These are phyloP conservation scores for Stenoptilia bipunctidactyla DNA, from an alignment of 2,888 invertebrate species.

Conservation along the genomic window DNA sequence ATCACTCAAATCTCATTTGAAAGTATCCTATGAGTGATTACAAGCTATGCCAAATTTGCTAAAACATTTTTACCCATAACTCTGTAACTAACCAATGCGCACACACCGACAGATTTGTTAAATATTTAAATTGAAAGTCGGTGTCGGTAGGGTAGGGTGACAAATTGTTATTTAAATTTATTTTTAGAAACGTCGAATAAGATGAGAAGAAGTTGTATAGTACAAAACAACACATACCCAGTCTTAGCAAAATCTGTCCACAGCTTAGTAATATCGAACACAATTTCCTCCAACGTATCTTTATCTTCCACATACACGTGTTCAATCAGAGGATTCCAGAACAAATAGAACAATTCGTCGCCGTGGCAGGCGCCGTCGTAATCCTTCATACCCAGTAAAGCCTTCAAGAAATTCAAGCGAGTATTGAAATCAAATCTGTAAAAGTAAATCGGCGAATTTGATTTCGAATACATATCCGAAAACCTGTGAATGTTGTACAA, in stretches of 20 bases:
- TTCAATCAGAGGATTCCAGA: conserved; percentile 24
- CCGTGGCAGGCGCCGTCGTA: conserved; percentile 51
- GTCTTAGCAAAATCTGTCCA: background rate
- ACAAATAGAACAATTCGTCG: conserved; percentile 58
- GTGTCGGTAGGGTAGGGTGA: background rate
- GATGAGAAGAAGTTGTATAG: too few relatives aligned
- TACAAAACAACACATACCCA: background rate
- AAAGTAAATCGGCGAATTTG: conserved; percentile 26
- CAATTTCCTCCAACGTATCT: background rate
- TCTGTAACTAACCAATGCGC: too few relatives aligned
- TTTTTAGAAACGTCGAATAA: too few relatives aligned
- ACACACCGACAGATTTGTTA: too few relatives aligned
- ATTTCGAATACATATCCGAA: conserved; percentile 24
- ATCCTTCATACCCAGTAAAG: conserved; percentile 17
- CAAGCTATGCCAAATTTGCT: too few relatives aligned
- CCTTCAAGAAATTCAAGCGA: conserved; percentile 38
- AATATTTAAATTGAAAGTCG: too few relatives aligned
- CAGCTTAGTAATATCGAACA: background rate
- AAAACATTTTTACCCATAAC: too few relatives aligned
- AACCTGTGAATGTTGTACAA: conserved; percentile 32
- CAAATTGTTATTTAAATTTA: background rate
- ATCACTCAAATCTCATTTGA: too few relatives aligned
- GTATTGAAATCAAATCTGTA: conserved; percentile 38
- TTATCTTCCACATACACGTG: background rate
- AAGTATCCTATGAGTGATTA: too few relatives aligned